Conservation (phyloP, 2,113 vertebrate species). For the Chlorodrepanis virens region DNA sequence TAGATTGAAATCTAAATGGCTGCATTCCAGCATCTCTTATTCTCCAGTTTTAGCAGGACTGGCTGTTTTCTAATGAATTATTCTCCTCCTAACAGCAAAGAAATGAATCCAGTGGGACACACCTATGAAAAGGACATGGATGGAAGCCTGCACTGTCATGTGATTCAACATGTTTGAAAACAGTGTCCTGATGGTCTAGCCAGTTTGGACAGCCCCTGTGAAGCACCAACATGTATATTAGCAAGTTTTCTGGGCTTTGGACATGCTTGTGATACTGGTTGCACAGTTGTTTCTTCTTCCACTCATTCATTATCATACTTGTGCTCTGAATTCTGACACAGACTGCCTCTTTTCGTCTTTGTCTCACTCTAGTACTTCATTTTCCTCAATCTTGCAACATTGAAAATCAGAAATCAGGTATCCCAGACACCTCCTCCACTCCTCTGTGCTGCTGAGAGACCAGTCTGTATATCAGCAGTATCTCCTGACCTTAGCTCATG, state of each 20-base stretch:
- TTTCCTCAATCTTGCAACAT: not conserved
- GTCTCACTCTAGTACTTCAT: not conserved
- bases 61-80: not conserved
- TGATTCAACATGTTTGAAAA: not conserved
- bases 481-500: not conserved
- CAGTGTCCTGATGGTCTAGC: not conserved
- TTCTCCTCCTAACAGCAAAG: not conserved
- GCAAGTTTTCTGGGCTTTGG: not conserved
- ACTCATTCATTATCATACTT: not conserved
- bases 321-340: not conserved
- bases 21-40: not conserved
- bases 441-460: not conserved
- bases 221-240: not conserved
- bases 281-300: not conserved
- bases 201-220: not conserved
- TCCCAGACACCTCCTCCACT: not conserved
- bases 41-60: not conserved
- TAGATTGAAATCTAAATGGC: not conserved
- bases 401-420: not conserved
- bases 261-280: not conserved
- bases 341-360: not conserved
- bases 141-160: not conserved
- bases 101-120: not conserved
- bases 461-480: not conserved
- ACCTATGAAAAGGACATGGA: not conserved